These are phyloP conservation scores for Pseudonaja textilis DNA, from an alignment of 2,113 vertebrate species.

Conservation along the genomic window DNA sequence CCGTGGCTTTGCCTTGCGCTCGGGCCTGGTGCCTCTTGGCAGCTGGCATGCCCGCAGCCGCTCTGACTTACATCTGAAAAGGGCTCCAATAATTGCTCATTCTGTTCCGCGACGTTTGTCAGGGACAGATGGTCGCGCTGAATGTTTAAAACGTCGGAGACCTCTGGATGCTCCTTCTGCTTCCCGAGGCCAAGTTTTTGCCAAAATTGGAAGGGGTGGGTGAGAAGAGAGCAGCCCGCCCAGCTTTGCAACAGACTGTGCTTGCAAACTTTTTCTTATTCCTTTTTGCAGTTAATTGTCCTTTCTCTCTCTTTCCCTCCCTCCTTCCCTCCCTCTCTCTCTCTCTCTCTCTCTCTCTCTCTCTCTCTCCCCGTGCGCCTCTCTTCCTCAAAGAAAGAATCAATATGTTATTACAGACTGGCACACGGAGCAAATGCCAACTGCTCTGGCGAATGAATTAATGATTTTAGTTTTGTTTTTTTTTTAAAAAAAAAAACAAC, in stretches of 20 bases:
- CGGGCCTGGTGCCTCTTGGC: constrained; percentile 65
- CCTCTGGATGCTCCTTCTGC: constrained; percentile 55
- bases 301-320: neutral
- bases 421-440: constrained; percentile 65
- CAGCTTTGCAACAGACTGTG: neutral
- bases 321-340: too few relatives aligned
- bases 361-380: neutral
- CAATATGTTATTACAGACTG: constrained; percentile 77
- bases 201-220: constrained; percentile 57
- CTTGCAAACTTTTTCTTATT: constrained; percentile 19
- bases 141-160: constrained; percentile 65
- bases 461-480: constrained; percentile 65
- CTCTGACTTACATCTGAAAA: constrained; percentile 69
- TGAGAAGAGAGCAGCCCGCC: too few relatives aligned
- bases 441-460: constrained; percentile 72
- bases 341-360: too few relatives aligned
- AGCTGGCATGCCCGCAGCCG: constrained; percentile 54
- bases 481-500: constrained; percentile 55
- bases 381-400: constrained; percentile 56
- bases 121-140: constrained; percentile 75
- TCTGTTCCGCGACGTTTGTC: constrained; percentile 54
- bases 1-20: constrained; percentile 48
- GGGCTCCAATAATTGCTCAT: constrained; percentile 71
- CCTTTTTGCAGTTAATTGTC: constrained; percentile 6
- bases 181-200: constrained; percentile 47